Base-by-base conservation (phyloP, 2,113 vertebrate genomes). In the Xiphorhynchus elegans region DNA sequence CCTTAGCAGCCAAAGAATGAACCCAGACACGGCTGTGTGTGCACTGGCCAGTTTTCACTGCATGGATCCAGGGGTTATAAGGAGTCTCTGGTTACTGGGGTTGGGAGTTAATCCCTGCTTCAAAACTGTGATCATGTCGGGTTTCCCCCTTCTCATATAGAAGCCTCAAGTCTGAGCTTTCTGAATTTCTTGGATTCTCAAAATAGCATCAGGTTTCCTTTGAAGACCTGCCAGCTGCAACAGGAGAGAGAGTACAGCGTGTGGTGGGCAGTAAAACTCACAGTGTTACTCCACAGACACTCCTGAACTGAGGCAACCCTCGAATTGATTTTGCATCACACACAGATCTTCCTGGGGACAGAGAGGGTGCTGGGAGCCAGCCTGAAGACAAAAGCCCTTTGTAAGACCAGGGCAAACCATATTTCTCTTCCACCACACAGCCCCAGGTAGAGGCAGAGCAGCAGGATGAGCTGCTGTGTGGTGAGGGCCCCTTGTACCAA, bases 101-200 rank as follows among this genome's bases (percentile, higher is more conserved):
- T 87, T 73, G 58, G 58, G 35, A 66, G 20, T 15, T 13, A 46
- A 89, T 37, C 60, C 44, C 56, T 50, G 17, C 49, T 73, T 68
- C 46, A 24, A 11, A 58, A 40, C 11, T 3, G 0, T n/a, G 50
- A 21, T 52, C 0, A 0, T 29, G 11, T 7, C 50, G 60, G 17
- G 6, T 90, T 96, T 82, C 56, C 49, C 58, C 58, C 17, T 66
- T 60, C 53, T 68, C 3, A 0, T 63, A 58, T n/a, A 62, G 28
- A 46, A n/a, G 20, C 75, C 59, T 84, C 55, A 66, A 44, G 24
- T 29, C 50, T 47, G 60, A 91, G 39, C 72, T 66, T 55, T 47
- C 39, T 88, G 63, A 21, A 18, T 87, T 72, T 72, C 26, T 66
- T 76, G n/a, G 31, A 6, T 76, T 91, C 81, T 49, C 62, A 67